Evolutionary conservation across 1,140 invertebrate species (phyloP).

Genomic region (Drosophila sucinea): DNA sequence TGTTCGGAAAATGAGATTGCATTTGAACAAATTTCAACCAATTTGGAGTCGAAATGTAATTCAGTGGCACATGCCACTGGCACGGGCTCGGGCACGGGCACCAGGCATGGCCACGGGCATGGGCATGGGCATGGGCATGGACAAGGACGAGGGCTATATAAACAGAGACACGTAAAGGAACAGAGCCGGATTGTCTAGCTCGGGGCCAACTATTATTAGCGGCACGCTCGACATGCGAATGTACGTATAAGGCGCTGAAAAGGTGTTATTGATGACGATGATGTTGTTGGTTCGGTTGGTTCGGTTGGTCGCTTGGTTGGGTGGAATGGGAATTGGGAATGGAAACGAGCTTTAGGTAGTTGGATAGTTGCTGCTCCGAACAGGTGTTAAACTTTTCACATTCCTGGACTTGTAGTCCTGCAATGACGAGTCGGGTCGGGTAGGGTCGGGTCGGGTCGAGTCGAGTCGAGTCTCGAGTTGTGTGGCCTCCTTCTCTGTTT

Average conservation of each 20-base stretch:
- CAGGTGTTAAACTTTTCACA: constrained; percentile 61
- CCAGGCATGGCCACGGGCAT: background rate
- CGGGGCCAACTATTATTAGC: constrained; percentile 69
- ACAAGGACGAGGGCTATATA: background rate
- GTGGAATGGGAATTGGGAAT: background rate
- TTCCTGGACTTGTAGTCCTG: constrained; percentile 15
- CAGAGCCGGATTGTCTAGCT: constrained; percentile 24
- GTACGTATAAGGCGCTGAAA: constrained; percentile 16
- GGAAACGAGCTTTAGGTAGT: background rate
- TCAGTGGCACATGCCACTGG: constrained; percentile 11
- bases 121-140: background rate
- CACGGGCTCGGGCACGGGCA: background rate
- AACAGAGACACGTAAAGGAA: constrained; percentile 13
- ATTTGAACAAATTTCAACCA: constrained; percentile 51
- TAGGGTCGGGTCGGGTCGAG: too few relatives aligned
- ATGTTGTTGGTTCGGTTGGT: background rate
- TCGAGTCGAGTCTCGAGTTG: constrained; percentile 18
- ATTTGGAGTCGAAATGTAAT: constrained; percentile 40
- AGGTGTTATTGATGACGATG: constrained; percentile 5
- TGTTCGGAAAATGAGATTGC: constrained; percentile 42
- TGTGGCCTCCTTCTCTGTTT: background rate
- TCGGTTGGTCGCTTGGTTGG: too few relatives aligned
- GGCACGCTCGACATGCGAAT: constrained; percentile 72
- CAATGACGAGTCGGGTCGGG: too few relatives aligned
- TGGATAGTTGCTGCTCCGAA: constrained; percentile 20